phyloP scores from a whole-genome alignment of 2,888 invertebrate genomes.

The Pheosia gnoma region DNA sequence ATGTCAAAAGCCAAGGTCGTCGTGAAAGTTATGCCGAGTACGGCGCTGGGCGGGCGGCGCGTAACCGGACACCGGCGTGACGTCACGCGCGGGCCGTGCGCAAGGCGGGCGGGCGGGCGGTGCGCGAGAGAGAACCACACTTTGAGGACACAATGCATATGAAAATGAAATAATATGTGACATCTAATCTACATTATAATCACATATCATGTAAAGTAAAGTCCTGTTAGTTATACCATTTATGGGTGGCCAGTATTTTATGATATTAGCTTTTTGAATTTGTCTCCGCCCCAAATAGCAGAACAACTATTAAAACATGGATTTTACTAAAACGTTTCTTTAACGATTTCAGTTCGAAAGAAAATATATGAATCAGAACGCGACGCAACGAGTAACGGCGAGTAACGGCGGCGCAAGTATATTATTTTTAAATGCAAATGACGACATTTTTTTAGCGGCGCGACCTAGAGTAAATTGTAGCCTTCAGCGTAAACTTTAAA shows the following conservation, averaged over 20 bases:
- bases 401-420: background rate
- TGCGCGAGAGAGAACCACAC: conserved; percentile 35
- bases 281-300: too few relatives aligned
- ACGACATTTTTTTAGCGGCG: conserved; percentile 4
- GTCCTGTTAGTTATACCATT: too few relatives aligned
- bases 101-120: conserved; percentile 54
- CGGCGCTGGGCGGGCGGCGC: conserved; percentile 53
- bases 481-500: conserved; percentile 9
- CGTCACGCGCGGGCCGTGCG: conserved; percentile 80
- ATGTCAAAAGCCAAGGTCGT: conserved; percentile 64
- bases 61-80: conserved; percentile 76
- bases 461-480: conserved; percentile 2
- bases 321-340: too few relatives aligned
- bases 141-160: background rate
- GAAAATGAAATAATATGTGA: background rate
- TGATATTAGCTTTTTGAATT: too few relatives aligned
- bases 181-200: too few relatives aligned
- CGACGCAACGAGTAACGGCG: background rate
- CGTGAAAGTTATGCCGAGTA: conserved; percentile 65
- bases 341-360: background rate
- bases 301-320: too few relatives aligned
- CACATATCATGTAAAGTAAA: too few relatives aligned
- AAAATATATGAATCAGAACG: background rate
- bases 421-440: conserved; percentile 1
- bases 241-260: too few relatives aligned